A percentile compares a stretch with the other conserved stretches of the same genome.
These are phyloP conservation scores for Lycophotia porphyrea DNA, from an alignment of 2,888 invertebrate genomes.

Conservation along the genomic window DNA sequence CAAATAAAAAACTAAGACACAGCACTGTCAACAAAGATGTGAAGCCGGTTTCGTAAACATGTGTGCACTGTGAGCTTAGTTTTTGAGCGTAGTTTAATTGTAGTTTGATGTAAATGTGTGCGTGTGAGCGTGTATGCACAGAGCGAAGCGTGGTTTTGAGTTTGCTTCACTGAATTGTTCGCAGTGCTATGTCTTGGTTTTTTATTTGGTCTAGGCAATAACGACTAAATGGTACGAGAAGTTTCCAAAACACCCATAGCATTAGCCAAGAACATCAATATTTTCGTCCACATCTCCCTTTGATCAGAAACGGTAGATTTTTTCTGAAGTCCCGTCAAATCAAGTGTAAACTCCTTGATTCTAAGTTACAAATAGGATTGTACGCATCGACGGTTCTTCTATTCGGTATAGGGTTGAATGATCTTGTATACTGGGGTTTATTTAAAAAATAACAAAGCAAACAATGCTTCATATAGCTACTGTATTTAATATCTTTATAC, in stretches of 20 bases:
- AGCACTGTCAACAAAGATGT: too few relatives aligned
- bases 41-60: too few relatives aligned
- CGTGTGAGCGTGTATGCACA: too few relatives aligned
- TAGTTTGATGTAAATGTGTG: too few relatives aligned
- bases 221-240: background rate
- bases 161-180: too few relatives aligned
- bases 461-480: constrained; percentile 39
- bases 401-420: constrained; percentile 49
- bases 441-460: constrained; percentile 46
- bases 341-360: constrained; percentile 69
- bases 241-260: background rate
- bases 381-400: constrained; percentile 27
- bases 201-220: too few relatives aligned
- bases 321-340: constrained; percentile 47
- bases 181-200: too few relatives aligned
- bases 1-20: too few relatives aligned
- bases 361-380: constrained; percentile 62
- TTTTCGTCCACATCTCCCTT: constrained; percentile 33
- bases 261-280: constrained; percentile 30
- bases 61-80: too few relatives aligned
- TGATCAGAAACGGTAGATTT: constrained; percentile 40
- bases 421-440: constrained; percentile 26
- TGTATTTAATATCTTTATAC: constrained; percentile 38
- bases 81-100: too few relatives aligned
- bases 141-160: too few relatives aligned